Evolutionary conservation across 2,797 vertebrate genomes (phyloP).

Genomic region (Crenichthys baileyi): DNA sequence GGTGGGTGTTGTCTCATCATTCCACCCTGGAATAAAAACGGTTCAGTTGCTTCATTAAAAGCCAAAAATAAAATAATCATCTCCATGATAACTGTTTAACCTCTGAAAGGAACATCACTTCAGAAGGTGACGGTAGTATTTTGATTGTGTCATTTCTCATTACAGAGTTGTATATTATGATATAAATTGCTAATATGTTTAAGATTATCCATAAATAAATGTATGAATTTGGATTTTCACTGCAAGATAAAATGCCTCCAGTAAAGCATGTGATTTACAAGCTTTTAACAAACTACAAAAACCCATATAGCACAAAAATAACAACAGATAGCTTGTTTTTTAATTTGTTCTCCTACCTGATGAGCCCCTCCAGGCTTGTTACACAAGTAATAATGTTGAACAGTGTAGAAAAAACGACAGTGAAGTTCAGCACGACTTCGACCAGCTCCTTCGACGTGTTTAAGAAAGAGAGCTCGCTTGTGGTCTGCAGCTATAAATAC

Average conservation of each 20-base stretch:
- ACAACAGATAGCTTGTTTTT: neutral
- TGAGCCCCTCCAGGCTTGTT: constrained; percentile 26
- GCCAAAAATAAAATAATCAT: neutral
- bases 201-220: neutral
- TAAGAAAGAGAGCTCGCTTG: constrained; percentile 69
- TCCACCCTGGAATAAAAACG: neutral
- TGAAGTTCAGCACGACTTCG: constrained; percentile 31
- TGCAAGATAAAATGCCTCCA: neutral
- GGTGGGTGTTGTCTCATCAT: neutral
- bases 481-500: constrained; percentile 82
- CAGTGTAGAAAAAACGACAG: constrained; percentile 51
- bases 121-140: neutral
- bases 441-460: constrained; percentile 60
- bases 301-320: neutral
- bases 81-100: neutral
- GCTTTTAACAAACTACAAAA: neutral
- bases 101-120: neutral
- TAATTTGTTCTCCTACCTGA: constrained; percentile 65
- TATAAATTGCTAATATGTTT: neutral
- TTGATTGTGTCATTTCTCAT: neutral
- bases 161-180: too few species aligned
- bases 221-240: neutral
- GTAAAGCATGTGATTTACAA: neutral
- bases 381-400: constrained; percentile 6
- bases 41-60: neutral